Evolutionary conservation across 2,797 vertebrate species (phyloP), one percentile per base, ranked within the genome.

Genomic region (Leptatherina wallacei): DNA sequence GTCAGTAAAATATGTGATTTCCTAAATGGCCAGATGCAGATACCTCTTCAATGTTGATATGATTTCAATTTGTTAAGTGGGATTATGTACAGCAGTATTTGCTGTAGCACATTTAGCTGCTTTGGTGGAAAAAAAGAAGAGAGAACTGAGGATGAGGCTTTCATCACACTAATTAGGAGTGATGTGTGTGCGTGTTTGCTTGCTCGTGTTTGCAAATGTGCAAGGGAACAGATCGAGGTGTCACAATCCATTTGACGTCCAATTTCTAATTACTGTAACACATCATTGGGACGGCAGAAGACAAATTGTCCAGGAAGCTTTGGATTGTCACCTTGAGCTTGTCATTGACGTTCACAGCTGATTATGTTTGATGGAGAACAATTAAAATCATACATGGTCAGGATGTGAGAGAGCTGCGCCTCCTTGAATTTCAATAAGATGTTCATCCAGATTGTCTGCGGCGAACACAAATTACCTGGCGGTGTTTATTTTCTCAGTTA

Each of bases 91-190:
- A 13, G 30, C 55, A 10, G 57, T 2, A 16, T n/a, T 33, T 16
- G 35, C 56, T 12, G 47, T 8, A 49, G 67, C 14, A 16, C 59
- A 33, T 42, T 52, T 27, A 32, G 52, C 36, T 13, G 38, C 18
- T 0, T 29, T 16, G 0, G 36, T 49, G 18, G 10, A 16, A 22
- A 13, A 14, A 52, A 63, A 55, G 24, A 36, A 10, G 32, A 18
- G 60, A 55, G 7, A 38, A 2, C 5, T 0, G 61, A 74, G 75
- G 58, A 76, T 22, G 60, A 3, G 18, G 52, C 75, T 89, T 82
- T 85, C 77, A 89, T 86, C 85, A 30, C 35, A 13, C 55, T 85
- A 85, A 86, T 81, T 68, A 71, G 68, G 71, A 82, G 60, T 54
- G 80, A 83, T 56, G 76, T 24, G 74, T 63, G 69, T 38, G 58